Base-by-base conservation (phyloP, 2,888 invertebrate species). In the Cyrtodaria siliqua region DNA sequence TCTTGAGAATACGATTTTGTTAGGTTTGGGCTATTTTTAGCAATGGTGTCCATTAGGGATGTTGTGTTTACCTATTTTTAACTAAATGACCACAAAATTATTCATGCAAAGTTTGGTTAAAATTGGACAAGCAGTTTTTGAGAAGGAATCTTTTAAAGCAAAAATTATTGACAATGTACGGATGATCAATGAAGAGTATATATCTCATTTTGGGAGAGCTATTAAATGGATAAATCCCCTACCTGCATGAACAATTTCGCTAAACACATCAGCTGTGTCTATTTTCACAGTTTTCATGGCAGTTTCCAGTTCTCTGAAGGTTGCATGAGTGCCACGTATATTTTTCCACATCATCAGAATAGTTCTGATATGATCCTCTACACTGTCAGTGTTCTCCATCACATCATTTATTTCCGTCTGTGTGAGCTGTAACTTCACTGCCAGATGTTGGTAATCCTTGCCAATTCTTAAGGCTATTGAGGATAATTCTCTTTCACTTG, bases 351-450 rank as follows among this genome's bases (percentile, higher is more conserved):
- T 44, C 12, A 47, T 4, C 26, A 60, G 14, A 40, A 60, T 47
- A 27, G 1, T 8, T 57, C 23, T 57, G 38, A 57, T 57, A 6
- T 23, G 38, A 23, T 57, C 57, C 2, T 40, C 42, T 1, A 38
- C 23, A 9, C 24, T 57, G 3, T 42, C 6, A 33, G 33, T 20
- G 12, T n/a, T 24, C 1, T 57, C 40, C n/a, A 57, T 29, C 16
- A 57, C 40, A n/a, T 57, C 40, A 57, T 57, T 40, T 3, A 57
- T 57, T 14, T 57, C 57, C 8, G 40, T 23, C 33, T 57, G 40
- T 4, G 57, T 23, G 12, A 57, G 42, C 20, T 40, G 40, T 12
- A 57, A 40, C 38, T 57, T 40, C 16, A 57, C 9, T 23, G 23
- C 57, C 9, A 57, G 24, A 8, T 24, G 16, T 24, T 38, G 23